phyloP scores from a whole-genome alignment of 2,113 vertebrate species.

The Hippotragus niger region DNA sequence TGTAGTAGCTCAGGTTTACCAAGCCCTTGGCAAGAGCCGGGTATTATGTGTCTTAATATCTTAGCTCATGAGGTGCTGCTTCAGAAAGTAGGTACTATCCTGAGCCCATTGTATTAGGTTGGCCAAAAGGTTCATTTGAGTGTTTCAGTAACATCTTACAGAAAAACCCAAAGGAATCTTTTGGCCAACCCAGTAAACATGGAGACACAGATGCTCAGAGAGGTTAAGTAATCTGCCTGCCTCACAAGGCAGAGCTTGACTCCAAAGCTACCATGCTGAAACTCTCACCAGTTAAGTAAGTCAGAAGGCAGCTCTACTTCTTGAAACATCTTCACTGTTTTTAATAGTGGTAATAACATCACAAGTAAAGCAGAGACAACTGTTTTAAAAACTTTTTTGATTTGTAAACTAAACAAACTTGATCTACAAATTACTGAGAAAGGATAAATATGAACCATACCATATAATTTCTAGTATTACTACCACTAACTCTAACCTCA shows the following conservation, averaged over 20 bases:
- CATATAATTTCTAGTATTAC: slow-evolving; percentile 56
- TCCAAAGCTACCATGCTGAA: not conserved
- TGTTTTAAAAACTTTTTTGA: slow-evolving; percentile 33
- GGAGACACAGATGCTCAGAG: not conserved
- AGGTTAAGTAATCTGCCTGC: not conserved
- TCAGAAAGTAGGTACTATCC: not conserved
- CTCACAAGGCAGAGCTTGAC: not conserved
- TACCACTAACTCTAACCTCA: slow-evolving; percentile 56
- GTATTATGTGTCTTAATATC: not conserved
- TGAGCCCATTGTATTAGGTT: not conserved
- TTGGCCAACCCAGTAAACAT: not conserved
- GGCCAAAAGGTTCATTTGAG: not conserved
- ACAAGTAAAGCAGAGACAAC: slow-evolving; percentile 29
- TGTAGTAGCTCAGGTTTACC: not conserved
- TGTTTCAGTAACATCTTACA: not conserved
- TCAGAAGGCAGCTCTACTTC: not conserved
- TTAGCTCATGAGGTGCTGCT: not conserved
- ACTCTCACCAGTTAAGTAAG: not conserved
- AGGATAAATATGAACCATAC: slow-evolving; percentile 49
- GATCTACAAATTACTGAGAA: slow-evolving; percentile 69
- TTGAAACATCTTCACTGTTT: not conserved
- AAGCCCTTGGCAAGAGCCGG: not conserved
- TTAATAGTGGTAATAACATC: not conserved
- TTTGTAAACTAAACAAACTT: slow-evolving; percentile 49
- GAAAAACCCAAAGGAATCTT: not conserved